Base-by-base conservation (phyloP, 2,888 invertebrate species). In the Yponomeuta sedellus region DNA sequence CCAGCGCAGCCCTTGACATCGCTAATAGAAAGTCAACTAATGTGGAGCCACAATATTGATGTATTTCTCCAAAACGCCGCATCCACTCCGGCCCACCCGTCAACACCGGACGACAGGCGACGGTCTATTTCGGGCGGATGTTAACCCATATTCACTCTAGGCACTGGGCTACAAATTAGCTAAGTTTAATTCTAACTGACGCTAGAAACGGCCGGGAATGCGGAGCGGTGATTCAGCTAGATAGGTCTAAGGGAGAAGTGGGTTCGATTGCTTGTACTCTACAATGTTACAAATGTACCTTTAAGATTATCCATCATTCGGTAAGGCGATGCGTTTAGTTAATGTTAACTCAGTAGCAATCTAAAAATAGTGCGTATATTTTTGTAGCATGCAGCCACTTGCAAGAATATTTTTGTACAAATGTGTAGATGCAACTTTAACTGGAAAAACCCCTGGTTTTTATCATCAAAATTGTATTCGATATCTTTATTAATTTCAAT, bases 81-180 rank as follows among this genome's bases (percentile, higher is more conserved):
- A 59, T 59, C 59, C 62, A 58, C 58, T 19, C 39, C 61, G 40
- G 40, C 11, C 39, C 39, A 40, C 39, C 65, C 56, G 66, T 52
- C 25, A 57, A 25, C 34, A 64, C 64, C 66, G 67, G 66, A 68
- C 66, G 68, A 75, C 77, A n/a, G 77, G 74, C 81, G 81, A 78
- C 82, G 80, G 74, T 84, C 87, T 87, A 86, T 86, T 87, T 86
- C 76, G 73, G 80, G 71, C 77, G 70, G 74, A 77, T 77, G 82
- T 80, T 86, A 86, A 85, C 87, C 87, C 77, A 87, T 80, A 85
- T 87, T 81, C 77, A 70, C 71, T 72, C 72, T 76, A 76, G 76
- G 73, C 73, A 44, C 75, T 78, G 79, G 78, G 78, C 78, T 72
- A 82, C 84, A 79, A 82, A 82, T 85, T 81, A 82, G 81, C 81